Percentiles rank a stretch among this genome's conserved stretches.
Evolutionary conservation across 1,140 invertebrate species (phyloP).

Genomic region (Neomicropteryx cornuta): DNA sequence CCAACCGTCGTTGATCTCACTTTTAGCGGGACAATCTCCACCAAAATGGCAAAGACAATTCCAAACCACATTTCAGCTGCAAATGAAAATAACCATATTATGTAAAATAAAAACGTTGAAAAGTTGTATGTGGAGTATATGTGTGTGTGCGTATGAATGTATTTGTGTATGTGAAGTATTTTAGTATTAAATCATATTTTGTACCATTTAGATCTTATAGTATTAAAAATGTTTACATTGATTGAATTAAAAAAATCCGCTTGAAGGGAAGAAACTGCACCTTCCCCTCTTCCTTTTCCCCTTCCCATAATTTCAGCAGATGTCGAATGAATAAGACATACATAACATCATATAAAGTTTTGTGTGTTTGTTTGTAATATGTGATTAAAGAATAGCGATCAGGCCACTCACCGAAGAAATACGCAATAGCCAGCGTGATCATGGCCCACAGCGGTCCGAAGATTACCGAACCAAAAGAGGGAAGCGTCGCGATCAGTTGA

Average conservation of each 20-base stretch:
- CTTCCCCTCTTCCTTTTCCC: no score
- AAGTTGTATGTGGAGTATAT: background rate
- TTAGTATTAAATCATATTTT: no score
- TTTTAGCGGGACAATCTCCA: slow-evolving; percentile 73
- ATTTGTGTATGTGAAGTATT: background rate
- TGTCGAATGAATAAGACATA: no score
- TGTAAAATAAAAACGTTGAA: background rate
- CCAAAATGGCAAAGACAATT: slow-evolving; percentile 78
- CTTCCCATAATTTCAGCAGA: no score
- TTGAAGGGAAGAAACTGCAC: no score
- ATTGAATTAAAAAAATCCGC: no score
- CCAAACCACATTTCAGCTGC: slow-evolving; percentile 89
- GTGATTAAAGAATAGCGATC: no score
- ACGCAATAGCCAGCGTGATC: slow-evolving; percentile 72
- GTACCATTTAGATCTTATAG: no score
- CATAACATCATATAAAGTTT: no score
- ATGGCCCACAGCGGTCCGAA: slow-evolving; percentile 75
- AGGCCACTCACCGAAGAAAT: slow-evolving; percentile 70
- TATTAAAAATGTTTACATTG: no score
- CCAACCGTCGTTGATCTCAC: slow-evolving; percentile 75
- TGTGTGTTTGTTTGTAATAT: no score
- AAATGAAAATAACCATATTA: slow-evolving; percentile 21
- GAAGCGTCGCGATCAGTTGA: slow-evolving; percentile 76
- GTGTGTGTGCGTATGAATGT: background rate
- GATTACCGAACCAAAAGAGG: slow-evolving; percentile 80